Evolutionary conservation across 2,797 vertebrate species (phyloP).

Genomic region (Amphiprion clarkii): DNA sequence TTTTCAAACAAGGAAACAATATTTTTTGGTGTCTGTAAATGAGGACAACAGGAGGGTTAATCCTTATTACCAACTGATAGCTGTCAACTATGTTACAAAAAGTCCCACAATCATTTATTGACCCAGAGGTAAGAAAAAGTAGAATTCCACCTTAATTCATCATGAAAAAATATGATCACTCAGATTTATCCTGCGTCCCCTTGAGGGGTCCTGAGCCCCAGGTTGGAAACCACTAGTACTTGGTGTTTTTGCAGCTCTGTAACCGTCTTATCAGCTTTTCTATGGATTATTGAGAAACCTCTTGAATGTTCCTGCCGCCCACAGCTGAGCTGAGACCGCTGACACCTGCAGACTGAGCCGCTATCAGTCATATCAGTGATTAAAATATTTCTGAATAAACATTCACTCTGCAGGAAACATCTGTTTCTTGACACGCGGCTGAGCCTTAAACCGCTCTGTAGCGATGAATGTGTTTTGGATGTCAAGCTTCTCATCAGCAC

Average conservation of each 20-base stretch:
- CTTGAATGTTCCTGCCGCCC: neutral
- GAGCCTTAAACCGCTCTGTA: neutral
- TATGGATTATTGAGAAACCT: constrained; percentile 9
- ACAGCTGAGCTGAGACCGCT: constrained; percentile 14
- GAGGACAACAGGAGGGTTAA: too few species aligned
- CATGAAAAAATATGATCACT: too few species aligned
- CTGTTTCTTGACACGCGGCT: neutral
- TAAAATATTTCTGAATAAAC: constrained; percentile 4
- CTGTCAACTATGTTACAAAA: too few species aligned
- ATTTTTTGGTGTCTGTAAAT: too few species aligned
- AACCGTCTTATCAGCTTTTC: constrained; percentile 26
- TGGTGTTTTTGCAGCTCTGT: neutral
- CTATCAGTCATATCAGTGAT: neutral
- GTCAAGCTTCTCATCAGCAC: neutral
- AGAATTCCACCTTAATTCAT: too few species aligned
- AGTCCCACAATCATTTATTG: too few species aligned
- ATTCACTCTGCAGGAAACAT: constrained; percentile 7
- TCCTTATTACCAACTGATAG: too few species aligned
- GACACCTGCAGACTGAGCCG: constrained; percentile 34
- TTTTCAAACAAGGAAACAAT: too few species aligned
- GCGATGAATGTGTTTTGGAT: neutral
- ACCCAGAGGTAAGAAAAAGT: too few species aligned
- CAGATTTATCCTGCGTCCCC: neutral
- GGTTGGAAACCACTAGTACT: neutral
- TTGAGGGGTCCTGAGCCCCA: neutral